Evolutionary conservation across 2,888 invertebrate species (phyloP).

Genomic region (Tenthredo livida): DNA sequence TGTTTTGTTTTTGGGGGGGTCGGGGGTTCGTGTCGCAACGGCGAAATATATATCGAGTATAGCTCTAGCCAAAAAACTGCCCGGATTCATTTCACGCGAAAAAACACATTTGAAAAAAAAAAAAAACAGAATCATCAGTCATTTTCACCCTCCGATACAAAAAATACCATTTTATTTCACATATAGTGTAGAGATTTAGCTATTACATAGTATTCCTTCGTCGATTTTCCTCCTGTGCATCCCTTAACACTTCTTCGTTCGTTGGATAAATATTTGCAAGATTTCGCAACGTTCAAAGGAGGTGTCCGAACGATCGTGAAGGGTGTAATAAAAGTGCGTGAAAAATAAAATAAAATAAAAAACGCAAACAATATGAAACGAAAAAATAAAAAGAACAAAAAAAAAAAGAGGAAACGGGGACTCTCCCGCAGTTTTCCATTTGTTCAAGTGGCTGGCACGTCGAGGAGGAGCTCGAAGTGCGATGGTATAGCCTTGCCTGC

Average conservation of each 20-base stretch:
- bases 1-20: no score
- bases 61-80: neutral
- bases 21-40: no score
- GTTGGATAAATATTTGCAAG: neutral
- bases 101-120: neutral
- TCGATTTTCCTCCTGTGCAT: neutral
- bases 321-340: neutral
- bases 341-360: neutral
- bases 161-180: neutral
- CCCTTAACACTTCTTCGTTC: neutral
- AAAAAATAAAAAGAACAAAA: neutral
- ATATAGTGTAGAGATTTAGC: neutral
- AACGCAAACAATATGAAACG: neutral
- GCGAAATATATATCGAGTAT: neutral
- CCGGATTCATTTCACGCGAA: neutral
- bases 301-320: neutral
- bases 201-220: neutral
- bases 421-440: slow-evolving; percentile 27
- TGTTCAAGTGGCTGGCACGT: slow-evolving; percentile 34
- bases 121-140: neutral
- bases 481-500: neutral
- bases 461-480: slow-evolving; percentile 1
- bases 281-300: neutral
- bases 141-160: neutral
- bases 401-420: neutral